Evolutionary conservation across 2,888 invertebrate genomes (phyloP).

Genomic region (Ceriagrion tenellum): DNA sequence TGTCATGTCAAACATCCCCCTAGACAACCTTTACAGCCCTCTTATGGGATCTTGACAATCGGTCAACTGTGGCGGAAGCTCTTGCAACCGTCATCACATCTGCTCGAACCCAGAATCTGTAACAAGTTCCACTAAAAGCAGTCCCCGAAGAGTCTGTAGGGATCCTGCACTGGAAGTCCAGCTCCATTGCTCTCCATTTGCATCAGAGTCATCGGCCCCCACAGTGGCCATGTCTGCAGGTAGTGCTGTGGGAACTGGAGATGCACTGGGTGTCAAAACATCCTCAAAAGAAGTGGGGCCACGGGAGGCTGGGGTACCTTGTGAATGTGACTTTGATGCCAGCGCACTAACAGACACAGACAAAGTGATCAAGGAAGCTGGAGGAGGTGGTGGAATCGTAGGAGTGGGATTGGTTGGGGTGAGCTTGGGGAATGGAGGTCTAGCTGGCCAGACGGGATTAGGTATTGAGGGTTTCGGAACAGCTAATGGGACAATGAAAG

Average conservation of each 20-base stretch:
- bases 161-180: conserved; percentile 52
- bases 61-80: conserved; percentile 43
- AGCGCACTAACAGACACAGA: conserved; percentile 67
- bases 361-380: conserved; percentile 64
- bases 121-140: conserved; percentile 66
- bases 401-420: conserved; percentile 42
- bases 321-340: conserved; percentile 66
- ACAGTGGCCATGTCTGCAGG: conserved; percentile 3
- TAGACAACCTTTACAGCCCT: conserved; percentile 77
- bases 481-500: background rate
- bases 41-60: conserved; percentile 71
- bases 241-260: background rate
- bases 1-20: conserved; percentile 76
- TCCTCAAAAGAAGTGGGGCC: background rate
- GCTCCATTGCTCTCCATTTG: conserved; percentile 42
- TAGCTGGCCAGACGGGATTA: background rate
- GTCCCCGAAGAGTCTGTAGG: conserved; percentile 36
- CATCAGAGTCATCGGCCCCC: background rate
- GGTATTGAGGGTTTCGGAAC: background rate
- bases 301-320: conserved; percentile 20
- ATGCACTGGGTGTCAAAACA: background rate
- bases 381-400: conserved; percentile 12
- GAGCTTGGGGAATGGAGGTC: conserved; percentile 9
- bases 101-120: conserved; percentile 59
- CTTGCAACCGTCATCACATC: conserved; percentile 27